Base-by-base conservation (phyloP, 1,140 invertebrate species). In the Lepidurus apus region DNA sequence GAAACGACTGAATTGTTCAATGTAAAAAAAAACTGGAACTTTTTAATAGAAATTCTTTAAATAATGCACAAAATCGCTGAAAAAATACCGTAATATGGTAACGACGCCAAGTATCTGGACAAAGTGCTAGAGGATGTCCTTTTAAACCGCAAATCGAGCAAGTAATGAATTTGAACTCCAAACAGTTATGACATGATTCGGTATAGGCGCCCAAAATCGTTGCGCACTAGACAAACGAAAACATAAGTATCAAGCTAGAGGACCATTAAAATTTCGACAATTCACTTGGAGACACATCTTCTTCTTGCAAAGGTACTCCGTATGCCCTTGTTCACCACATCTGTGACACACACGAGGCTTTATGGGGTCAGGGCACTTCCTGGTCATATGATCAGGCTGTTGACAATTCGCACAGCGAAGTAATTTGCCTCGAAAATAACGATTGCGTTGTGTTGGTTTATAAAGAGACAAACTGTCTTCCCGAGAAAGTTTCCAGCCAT, bases 221-320 rank as follows among this genome's bases (percentile, higher is more conserved):
- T 42, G 43, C 75, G 21, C 75, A 77, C 75, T 77, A 21, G 21
- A 10, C 1, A 77, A 76, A 24, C 10, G 47, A 77, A 13, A 53
- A 26, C 5, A 77, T 45, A 45, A 76, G 42, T 5, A 43, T 26
- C 26, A 26, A 4, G 4, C 34, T 34, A 34, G 34, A 34, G 4
- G 34, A 34, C 34, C 34, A 34, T 34, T 34, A 34, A 2, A 34
- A 34, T 34, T 34, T 34, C 34, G 34, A 3, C 43, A 34, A 75
- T 26, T 77, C 47, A 77, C 75, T 47, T 47, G 43, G 4, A 77
- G 42, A n/a, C 75, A 77, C 43, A 77, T 77, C 47, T 77, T 77
- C 34, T 44, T 77, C 10, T 43, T 17, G 24, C 75, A 77, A 7
- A 43, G 42, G 17, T 43, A 47, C 24, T 77, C 75, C 13, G 24